Evolutionary conservation across 1,140 invertebrate species (phyloP), one percentile per base, ranked within the genome.

Genomic region (Achroia grisella): DNA sequence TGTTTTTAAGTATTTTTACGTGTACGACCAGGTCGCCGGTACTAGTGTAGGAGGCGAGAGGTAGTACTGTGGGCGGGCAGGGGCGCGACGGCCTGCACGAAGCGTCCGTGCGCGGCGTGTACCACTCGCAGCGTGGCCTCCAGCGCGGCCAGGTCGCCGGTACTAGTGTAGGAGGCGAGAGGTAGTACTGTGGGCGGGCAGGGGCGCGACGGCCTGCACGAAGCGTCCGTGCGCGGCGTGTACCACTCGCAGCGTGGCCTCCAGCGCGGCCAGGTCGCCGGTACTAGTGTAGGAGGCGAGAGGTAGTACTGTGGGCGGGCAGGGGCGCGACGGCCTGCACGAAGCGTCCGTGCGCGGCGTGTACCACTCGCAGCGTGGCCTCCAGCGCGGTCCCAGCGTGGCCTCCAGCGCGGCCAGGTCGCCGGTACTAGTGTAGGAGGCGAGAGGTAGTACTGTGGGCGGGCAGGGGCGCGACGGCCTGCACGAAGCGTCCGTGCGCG

Each of bases 221-320:
- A 89, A 92, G 53, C 89, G 89, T 9, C 71, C 72, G 62, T 93
- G 93, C 35, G 91, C 89, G n/a, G 87, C 71, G 65, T 91, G 91
- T 8, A 93, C 84, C 4, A 93, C 75, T 23, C 89, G 89, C 47
- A 94, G 64, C 9, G 92, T 93, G 59, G 92, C n/a, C n/a, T n/a
- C n/a, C n/a, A n/a, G n/a, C n/a, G n/a, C n/a, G n/a, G n/a, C n/a
- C n/a, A n/a, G n/a, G n/a, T n/a, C n/a, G n/a, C n/a, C n/a, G n/a
- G n/a, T n/a, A n/a, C n/a, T n/a, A n/a, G n/a, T n/a, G n/a, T n/a
- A n/a, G n/a, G n/a, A n/a, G n/a, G n/a, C n/a, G n/a, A n/a, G n/a
- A n/a, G n/a, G n/a, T n/a, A n/a, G n/a, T n/a, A n/a, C 28, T 29
- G 28, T 29, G 5, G 28, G 4, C 5, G 5, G 4, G 28, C 28